Base-by-base conservation (phyloP, 1,140 invertebrate genomes). In the Brachionus angularis region DNA sequence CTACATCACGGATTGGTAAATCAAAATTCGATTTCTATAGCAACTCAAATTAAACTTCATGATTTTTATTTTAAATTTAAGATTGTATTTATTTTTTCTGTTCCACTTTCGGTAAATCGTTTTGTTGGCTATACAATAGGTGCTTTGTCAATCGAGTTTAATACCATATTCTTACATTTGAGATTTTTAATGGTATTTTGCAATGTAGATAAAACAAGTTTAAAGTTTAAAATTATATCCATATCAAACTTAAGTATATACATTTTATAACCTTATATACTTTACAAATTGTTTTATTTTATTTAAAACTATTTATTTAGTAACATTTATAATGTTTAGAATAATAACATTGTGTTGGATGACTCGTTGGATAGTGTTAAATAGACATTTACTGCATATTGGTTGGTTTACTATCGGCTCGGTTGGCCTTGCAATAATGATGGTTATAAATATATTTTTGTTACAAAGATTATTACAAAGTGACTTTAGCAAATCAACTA, bases 11-110 rank as follows among this genome's bases (percentile, higher is more conserved):
- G 62, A 46, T 47, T 67, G 62, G 62, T 67, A 50, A 47, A 42
- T 47, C 5, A 21, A n/a, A 36, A 36, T 67, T 50, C n/a, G n/a
- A n/a, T n/a, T 47, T 47, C 62, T 42, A 67, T 50, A 33, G 42
- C 12, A 47, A 50, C 62, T 10, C n/a, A 33, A 44, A 49, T 8
- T 27, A 42, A 50, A 16, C n/a, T 47, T 12, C 46, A 47, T 12
- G 3, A 5, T 47, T 50, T 47, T 67, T 47, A 36, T 50, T 67
- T 34, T 67, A 34, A n/a, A 16, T 46, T 18, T 34, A 36, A 67
- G 62, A 67, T 67, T 18, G 29, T 67, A 31, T 67, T 67, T 27
- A 67, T 67, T 34, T 50, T 67, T 67, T 67, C 62, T 47, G 47
- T 67, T 29, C 33, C 62, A 50, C 36, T 67, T 7, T 67, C 62